Evolutionary conservation across 64 coral and sea anemone genomes (phyloP).

Genomic region (Montipora cactus): DNA sequence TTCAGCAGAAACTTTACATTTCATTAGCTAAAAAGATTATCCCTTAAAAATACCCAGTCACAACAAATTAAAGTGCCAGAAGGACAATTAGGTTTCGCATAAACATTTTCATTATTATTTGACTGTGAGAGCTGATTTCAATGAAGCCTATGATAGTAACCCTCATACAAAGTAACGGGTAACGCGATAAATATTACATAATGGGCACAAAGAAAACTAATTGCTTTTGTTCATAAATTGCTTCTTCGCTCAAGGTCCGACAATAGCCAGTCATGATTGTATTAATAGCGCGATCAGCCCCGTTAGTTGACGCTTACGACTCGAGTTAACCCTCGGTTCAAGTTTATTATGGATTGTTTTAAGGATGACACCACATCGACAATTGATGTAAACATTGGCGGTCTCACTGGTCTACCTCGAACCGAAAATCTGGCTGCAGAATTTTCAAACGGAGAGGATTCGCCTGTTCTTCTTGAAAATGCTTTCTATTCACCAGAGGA

Average conservation of each 20-base stretch:
- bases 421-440: not conserved
- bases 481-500: conserved; percentile 61
- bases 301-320: not conserved
- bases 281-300: conserved; percentile 20
- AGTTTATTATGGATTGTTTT: conserved; percentile 36
- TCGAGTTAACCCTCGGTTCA: conserved; percentile 3
- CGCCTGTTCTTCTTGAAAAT: conserved; percentile 40
- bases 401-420: not conserved
- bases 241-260: not conserved
- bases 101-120: not conserved
- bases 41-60: not conserved
- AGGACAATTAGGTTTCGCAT: not conserved
- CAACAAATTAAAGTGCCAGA: not conserved
- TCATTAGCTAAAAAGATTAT: not conserved
- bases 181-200: conserved; percentile 37
- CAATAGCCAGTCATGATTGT: conserved; percentile 55
- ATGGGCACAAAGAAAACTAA: conserved; percentile 34
- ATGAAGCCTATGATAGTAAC: not conserved
- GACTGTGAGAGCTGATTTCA: conserved; percentile 15
- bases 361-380: conserved; percentile 20
- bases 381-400: conserved; percentile 27
- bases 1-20: no score
- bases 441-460: not conserved
- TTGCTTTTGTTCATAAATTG: conserved; percentile 20
- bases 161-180: conserved; percentile 4